Conservation (phyloP, 2,888 invertebrate genomes). For the Junonia oenone region DNA sequence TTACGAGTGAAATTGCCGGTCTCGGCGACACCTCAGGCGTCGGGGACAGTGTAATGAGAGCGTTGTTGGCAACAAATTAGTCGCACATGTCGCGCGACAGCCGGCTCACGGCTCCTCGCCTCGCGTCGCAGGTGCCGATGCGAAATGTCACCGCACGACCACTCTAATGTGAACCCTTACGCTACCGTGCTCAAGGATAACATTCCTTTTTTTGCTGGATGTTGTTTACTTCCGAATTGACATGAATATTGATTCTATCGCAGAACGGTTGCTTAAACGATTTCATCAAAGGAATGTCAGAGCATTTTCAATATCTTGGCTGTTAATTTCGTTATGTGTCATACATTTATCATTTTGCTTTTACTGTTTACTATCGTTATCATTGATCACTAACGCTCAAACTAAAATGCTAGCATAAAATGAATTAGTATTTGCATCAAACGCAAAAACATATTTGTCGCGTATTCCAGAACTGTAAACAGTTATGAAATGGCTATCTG, state of each 20-base stretch:
- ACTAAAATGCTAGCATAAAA: neutral
- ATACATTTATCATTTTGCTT: neutral
- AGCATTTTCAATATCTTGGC: neutral
- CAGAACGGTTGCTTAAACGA: neutral
- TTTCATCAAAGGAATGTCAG: neutral
- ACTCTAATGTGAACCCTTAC: slow-evolving; percentile 26
- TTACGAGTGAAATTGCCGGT: slow-evolving; percentile 62
- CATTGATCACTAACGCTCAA: neutral
- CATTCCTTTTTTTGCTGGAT: slow-evolving; percentile 1
- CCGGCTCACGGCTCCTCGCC: slow-evolving; percentile 56
- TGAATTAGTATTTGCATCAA: neutral
- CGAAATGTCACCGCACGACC: slow-evolving; percentile 54
- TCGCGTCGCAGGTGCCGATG: slow-evolving; percentile 57
- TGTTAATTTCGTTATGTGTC: neutral
- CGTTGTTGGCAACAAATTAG: slow-evolving; percentile 69
- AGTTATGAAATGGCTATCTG: slow-evolving; percentile 3
- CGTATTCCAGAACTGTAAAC: neutral
- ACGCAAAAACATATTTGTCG: neutral
- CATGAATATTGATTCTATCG: slow-evolving; percentile 18
- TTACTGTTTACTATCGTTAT: neutral
- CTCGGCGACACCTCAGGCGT: slow-evolving; percentile 69
- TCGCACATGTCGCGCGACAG: slow-evolving; percentile 74
- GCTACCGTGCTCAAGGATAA: neutral
- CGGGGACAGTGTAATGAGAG: slow-evolving; percentile 61
- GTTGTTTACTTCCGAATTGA: slow-evolving; percentile 7